Base-by-base conservation (phyloP, 2,888 invertebrate genomes). In the Meta bourneti region DNA sequence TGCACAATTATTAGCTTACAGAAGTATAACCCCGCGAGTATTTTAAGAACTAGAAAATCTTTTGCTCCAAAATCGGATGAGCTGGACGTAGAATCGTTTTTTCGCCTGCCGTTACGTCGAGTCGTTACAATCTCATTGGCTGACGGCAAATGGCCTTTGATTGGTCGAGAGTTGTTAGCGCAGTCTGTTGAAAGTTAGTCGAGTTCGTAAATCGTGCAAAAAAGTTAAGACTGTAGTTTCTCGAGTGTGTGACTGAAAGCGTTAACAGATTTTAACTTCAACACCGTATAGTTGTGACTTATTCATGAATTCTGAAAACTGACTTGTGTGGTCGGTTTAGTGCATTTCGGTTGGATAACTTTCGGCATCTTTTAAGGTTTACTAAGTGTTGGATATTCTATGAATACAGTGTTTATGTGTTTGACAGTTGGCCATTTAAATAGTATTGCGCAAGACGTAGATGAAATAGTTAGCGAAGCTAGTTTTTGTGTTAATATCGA, bases 101-200 rank as follows among this genome's bases (percentile, higher is more conserved):
- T 79, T 74, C 61, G 34, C 72, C 74, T 61, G 34, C 61, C 61
- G 79, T 80, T 19, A 54, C 79, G 79, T 19, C 16, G 2, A 16
- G 79, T 19, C 71, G 16, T 69, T 81, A 20, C 81, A 5, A 34
- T 77, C 20, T 49, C 54, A 91, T 91, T 91, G 91, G 91, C 13
- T 51, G 69, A 83, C 69, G 20, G 7, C 71, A 69, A 69, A 69
- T 19, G 13, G 77, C 48, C 72, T 48, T 69, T 87, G 83, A 91
- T 91, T 91, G 91, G 91, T 69, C 48, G 51, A 91, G 87, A 91
- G 91, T 91, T 91, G 87, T 83, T 87, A 91, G 91, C 91, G 91
- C 91, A 87, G 91, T 87, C 91, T 91, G 91, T 91, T 91, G 91
- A 91, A 91, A 87, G 82, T 82, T 83, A 78, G 82, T 80, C 51